These are phyloP conservation scores for Drosophila birchii DNA, from an alignment of 2,888 invertebrate species.

Conservation along the genomic window DNA sequence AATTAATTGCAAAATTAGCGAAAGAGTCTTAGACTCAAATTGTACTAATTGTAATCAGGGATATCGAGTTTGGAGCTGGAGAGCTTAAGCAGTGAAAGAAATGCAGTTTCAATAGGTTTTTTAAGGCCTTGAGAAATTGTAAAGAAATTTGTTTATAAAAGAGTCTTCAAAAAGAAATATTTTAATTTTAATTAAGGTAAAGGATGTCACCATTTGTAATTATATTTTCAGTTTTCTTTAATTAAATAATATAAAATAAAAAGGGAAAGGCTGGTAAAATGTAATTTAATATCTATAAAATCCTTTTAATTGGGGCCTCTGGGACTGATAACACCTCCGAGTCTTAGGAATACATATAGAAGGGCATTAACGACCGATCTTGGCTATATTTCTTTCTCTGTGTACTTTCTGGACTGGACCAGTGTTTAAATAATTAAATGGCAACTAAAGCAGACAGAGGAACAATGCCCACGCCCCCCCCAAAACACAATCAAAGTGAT, in stretches of 20 bases:
- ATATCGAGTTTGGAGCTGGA: neutral
- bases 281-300: neutral
- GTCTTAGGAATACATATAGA: neutral
- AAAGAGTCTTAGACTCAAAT: slow-evolving; percentile 29
- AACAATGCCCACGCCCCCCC: slow-evolving; percentile 13
- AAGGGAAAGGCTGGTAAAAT: no score
- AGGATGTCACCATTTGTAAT: no score
- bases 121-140: no score
- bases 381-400: neutral
- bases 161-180: neutral
- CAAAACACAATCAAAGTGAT: slow-evolving; percentile 48
- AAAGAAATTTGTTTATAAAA: no score
- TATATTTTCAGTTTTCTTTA: neutral
- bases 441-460: slow-evolving; percentile 10
- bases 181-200: no score
- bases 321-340: neutral
- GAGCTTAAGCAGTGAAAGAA: neutral
- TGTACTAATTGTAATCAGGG: slow-evolving; percentile 33
- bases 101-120: neutral
- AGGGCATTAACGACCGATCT: neutral
- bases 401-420: slow-evolving; percentile 2
- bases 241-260: neutral
- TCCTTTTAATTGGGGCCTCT: neutral
- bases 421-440: slow-evolving; percentile 52
- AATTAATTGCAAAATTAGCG: slow-evolving; percentile 64